Evolutionary conservation across 2,113 vertebrate genomes (phyloP), one percentile per base, ranked within the genome.

Genomic region (Silurus meridionalis): DNA sequence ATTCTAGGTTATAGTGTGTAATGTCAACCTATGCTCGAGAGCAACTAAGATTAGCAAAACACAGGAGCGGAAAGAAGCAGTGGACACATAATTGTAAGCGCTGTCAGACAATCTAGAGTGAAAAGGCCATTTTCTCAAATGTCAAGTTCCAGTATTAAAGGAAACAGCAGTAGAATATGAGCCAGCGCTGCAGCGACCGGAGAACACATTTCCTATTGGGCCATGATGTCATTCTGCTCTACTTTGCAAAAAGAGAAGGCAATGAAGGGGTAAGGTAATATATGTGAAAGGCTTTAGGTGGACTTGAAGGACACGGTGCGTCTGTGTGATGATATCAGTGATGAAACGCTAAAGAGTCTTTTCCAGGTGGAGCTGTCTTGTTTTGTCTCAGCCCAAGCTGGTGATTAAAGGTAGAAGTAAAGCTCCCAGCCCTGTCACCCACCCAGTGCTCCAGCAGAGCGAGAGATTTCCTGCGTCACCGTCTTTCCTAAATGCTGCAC

Each of bases 211-310:
- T 87, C 75, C 85, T 63, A 48, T 66, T 64, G 64, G 72, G 79
- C 25, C 7, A 15, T 61, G 28, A 61, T 48, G 77, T 74, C 52
- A 23, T 89, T 91, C 79, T 64, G 87, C 84, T 55, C 72, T 55
- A 14, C 85, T 88, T 88, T 89, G 89, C 85, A 91, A 87, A 90
- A 86, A 57, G 8, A 25, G 11, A 87, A 87, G 82, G 88, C 84
- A 81, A 86, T 88, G 87, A 85, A 83, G 84, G 88, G 89, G 89
- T 88, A 85, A 87, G 87, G 69, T 85, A 89, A 90, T 90, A 84
- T 85, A 79, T 84, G 71, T 48, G 64, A 85, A 46, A 69, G 71
- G 60, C 52, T 61, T 14, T 14, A 28, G 77, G 75, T 71, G 85
- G 74, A 82, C 60, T 80, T 89, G 88, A 91, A 91, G 87, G 90